A percentile compares a stretch with the other conserved stretches of the same genome.
Conservation (phyloP, 2,888 invertebrate species). For the Agonopterix heracliana region DNA sequence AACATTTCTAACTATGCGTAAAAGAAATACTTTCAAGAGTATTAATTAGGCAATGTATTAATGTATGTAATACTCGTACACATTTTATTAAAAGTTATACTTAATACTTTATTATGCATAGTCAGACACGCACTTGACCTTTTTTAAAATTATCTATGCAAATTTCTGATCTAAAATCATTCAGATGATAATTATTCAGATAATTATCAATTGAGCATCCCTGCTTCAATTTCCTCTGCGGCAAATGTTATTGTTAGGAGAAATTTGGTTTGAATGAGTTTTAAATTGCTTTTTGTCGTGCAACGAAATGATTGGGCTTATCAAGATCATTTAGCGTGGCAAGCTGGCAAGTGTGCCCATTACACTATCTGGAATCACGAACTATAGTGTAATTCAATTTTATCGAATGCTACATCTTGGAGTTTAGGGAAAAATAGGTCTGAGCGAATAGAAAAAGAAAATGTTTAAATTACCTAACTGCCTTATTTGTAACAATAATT, state of each 20-base stretch:
- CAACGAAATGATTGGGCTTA: conserved; percentile 38
- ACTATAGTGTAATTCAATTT: conserved; percentile 14
- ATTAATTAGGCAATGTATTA: too few species aligned
- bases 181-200: conserved; percentile 47
- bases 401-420: conserved; percentile 6
- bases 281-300: conserved; percentile 55
- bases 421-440: not conserved
- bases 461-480: too few species aligned
- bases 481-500: too few species aligned
- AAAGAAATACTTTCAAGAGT: too few species aligned
- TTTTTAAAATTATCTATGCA: conserved; percentile 24
- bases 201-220: conserved; percentile 40
- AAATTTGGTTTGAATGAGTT: conserved; percentile 39
- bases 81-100: too few species aligned
- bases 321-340: conserved; percentile 29
- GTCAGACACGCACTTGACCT: too few species aligned
- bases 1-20: too few species aligned
- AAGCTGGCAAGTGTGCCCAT: conserved; percentile 8
- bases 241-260: conserved; percentile 28
- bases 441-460: too few species aligned
- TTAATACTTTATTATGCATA: too few species aligned
- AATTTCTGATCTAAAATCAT: conserved; percentile 41
- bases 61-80: too few species aligned
- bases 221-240: conserved; percentile 49
- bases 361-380: conserved; percentile 16